Conservation (phyloP, 1,140 invertebrate species). For the Brachionus paranguensis region DNA sequence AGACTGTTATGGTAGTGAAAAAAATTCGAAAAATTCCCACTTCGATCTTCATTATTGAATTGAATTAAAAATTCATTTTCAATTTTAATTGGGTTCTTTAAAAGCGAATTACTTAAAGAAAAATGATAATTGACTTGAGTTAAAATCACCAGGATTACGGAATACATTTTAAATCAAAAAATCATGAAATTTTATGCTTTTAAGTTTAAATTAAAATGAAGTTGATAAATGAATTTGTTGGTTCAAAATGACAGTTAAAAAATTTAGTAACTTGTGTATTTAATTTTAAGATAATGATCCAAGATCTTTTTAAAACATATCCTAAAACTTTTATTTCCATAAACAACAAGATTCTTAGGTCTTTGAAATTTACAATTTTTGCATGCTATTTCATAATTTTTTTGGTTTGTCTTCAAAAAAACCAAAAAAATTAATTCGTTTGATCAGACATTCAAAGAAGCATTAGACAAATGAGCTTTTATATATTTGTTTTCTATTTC, state of each 20-base stretch:
- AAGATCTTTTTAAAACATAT: too few relatives aligned
- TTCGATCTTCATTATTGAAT: neutral
- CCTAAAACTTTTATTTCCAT: too few relatives aligned
- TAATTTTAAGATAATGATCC: neutral
- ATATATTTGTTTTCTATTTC: too few relatives aligned
- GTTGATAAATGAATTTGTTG: neutral
- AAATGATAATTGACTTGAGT: neutral
- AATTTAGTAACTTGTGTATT: neutral
- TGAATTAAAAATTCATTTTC: neutral
- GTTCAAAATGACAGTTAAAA: neutral
- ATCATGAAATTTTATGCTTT: neutral
- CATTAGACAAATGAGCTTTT: too few relatives aligned
- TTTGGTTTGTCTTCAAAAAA: too few relatives aligned
- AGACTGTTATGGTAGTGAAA: neutral
- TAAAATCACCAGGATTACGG: neutral
- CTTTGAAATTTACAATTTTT: too few relatives aligned
- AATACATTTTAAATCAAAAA: neutral
- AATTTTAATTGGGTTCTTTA: neutral
- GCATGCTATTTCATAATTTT: too few relatives aligned
- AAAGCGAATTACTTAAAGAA: neutral
- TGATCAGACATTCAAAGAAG: too few relatives aligned
- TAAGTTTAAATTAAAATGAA: neutral
- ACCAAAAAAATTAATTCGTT: too few relatives aligned
- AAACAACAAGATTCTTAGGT: too few relatives aligned
- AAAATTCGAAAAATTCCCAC: conserved; percentile 23